Evolutionary conservation across 2,888 invertebrate genomes (phyloP).

Genomic region (Andrena fulva): DNA sequence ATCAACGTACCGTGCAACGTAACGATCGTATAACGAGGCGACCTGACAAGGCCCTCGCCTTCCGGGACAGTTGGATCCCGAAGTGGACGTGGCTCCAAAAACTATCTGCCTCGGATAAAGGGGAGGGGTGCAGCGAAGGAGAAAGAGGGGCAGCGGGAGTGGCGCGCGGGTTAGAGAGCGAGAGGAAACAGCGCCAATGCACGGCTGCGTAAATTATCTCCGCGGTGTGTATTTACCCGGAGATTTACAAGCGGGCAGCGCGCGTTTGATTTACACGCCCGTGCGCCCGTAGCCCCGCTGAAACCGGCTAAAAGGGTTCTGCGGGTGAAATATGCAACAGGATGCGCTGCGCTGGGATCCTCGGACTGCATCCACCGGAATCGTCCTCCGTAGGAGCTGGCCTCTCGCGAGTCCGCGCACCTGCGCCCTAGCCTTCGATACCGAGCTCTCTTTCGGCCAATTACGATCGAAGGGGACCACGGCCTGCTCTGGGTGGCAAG

Average conservation of each 20-base stretch:
- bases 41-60: conserved; percentile 59
- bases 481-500: not conserved
- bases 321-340: conserved; percentile 82
- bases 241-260: conserved; percentile 83
- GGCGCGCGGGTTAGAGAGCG: conserved; percentile 10
- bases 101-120: conserved; percentile 33
- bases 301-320: conserved; percentile 76
- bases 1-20: conserved; percentile 55
- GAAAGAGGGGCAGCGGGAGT: not conserved
- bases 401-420: conserved; percentile 42
- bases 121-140: not conserved
- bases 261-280: conserved; percentile 83
- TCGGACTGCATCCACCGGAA: conserved; percentile 66
- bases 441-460: not conserved
- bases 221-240: conserved; percentile 83
- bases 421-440: conserved; percentile 44
- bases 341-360: conserved; percentile 71
- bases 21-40: conserved; percentile 69
- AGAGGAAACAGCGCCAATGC: conserved; percentile 22
- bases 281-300: conserved; percentile 69
- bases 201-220: conserved; percentile 84
- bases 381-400: conserved; percentile 64
- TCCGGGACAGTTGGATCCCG: conserved; percentile 62
- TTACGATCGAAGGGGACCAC: conserved; percentile 14
- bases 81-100: conserved; percentile 49